A percentile compares a stretch with the other conserved stretches of the same genome.
These are phyloP conservation scores for Epsilonema sp. DNA, from an alignment of 2,888 invertebrate genomes.

Conservation along the genomic window DNA sequence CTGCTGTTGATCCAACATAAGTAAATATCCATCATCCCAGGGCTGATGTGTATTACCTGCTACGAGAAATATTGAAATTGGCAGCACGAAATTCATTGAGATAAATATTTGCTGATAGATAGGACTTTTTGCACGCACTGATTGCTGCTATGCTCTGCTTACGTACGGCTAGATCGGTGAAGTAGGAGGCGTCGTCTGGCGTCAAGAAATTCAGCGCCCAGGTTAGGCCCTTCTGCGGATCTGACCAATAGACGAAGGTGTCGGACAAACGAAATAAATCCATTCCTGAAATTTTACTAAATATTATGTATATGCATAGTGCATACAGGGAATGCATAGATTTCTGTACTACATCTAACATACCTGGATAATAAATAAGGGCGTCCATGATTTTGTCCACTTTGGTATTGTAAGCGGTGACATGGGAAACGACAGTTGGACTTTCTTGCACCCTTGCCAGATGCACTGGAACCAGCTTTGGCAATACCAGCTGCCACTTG, in stretches of 20 bases:
- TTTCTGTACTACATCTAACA: no score
- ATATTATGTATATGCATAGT: neutral
- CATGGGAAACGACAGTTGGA: constrained; percentile 89
- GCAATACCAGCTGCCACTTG: constrained; percentile 82
- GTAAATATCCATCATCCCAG: no score
- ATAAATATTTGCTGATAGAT: no score
- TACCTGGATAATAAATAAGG: constrained; percentile 85
- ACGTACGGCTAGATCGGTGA: constrained; percentile 32
- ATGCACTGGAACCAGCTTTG: constrained; percentile 92
- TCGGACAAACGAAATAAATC: constrained; percentile 91
- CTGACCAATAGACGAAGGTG: constrained; percentile 97
- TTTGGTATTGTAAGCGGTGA: constrained; percentile 94
- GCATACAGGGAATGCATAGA: no score
- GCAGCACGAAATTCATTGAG: no score
- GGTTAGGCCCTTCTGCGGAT: constrained; percentile 54
- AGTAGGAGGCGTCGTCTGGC: constrained; percentile 87
- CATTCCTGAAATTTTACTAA: constrained; percentile 47
- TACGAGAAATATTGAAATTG: no score
- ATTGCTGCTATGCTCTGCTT: neutral
- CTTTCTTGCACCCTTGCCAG: constrained; percentile 91
- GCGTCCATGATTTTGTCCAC: constrained; percentile 96
- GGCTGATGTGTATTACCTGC: no score
- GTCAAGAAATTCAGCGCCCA: constrained; percentile 97
- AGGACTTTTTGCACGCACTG: no score
- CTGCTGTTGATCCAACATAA: no score